Percentiles rank a stretch among this genome's conserved stretches.
Evolutionary conservation across 2,797 vertebrate species (phyloP).

Genomic region (Hyperoplus immaculatus): DNA sequence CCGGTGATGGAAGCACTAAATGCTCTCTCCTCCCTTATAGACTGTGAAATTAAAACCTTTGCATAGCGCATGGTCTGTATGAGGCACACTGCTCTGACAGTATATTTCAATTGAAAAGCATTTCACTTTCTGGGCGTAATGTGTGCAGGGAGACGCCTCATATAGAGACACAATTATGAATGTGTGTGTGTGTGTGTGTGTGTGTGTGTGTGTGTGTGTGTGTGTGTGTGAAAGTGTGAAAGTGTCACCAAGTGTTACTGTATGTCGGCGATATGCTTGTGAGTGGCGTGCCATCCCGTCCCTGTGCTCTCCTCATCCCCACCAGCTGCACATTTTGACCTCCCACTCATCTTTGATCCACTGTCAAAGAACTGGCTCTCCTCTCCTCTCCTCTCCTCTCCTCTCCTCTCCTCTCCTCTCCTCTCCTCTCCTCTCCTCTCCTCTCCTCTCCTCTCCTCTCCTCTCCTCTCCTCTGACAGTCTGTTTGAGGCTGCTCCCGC

Average conservation of each 20-base stretch:
- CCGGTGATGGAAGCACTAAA: constrained; percentile 71
- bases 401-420: constrained; percentile 53
- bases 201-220: too few relatives aligned
- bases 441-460: constrained; percentile 69
- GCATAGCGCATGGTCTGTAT: constrained; percentile 53
- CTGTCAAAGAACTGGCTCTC: constrained; percentile 78
- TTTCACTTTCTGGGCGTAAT: constrained; percentile 51
- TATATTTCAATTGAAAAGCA: constrained; percentile 54
- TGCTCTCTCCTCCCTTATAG: constrained; percentile 55
- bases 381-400: constrained; percentile 66
- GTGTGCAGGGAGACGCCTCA: constrained; percentile 7
- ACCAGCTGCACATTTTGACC: constrained; percentile 85
- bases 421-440: too few relatives aligned
- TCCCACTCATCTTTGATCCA: constrained; percentile 81
- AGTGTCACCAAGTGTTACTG: constrained; percentile 1
- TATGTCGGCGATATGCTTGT: constrained; percentile 40
- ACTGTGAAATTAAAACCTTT: constrained; percentile 76
- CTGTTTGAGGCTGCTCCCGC: constrained; percentile 71
- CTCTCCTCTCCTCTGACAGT: constrained; percentile 68
- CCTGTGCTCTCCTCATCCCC: constrained; percentile 60
- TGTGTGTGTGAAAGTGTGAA: background rate
- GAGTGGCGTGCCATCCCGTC: constrained; percentile 63
- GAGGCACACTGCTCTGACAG: constrained; percentile 53
- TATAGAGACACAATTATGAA: constrained; percentile 2
- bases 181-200: background rate